Evolutionary conservation across 2,797 vertebrate genomes (phyloP), one percentile per base, ranked within the genome.

Genomic region (Dryobates pubescens): DNA sequence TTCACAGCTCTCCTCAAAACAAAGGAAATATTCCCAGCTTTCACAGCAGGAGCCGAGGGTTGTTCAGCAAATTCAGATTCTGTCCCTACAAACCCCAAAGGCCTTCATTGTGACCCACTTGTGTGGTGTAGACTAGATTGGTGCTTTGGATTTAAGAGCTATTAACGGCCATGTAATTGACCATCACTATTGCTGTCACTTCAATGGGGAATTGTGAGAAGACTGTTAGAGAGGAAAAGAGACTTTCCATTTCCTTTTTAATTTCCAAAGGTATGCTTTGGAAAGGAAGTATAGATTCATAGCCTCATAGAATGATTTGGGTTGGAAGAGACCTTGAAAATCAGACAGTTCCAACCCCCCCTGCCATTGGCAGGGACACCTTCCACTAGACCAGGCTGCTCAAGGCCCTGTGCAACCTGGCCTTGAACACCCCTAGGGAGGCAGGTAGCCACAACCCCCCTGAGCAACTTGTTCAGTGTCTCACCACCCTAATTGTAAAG

Each of bases 61-160:
- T 26, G 8, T 27, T 59, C 29, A 73, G 32, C 43, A 69, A 63
- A 23, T 65, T 71, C 27, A 43, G 27, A 41, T 57, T 61, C 49
- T 57, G 70, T 7, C 20, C 30, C n/a, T 75, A n/a, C 34, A 61
- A 59, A 51, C 27, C 49, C 30, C 22, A 34, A 77, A 68, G 38
- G 26, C 29, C 38, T 36, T 6, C 65, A 24, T 22, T 0, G 1
- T 38, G 62, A 26, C 23, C 7, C 2, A 5, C n/a, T 27, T 78
- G 34, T 43, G 36, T 69, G 68, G 54, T 0, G 5, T 23, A 38
- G 45, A 43, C 26, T 56, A 54, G 9, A 43, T 9, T 0, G 0
- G 26, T 59, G 12, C 10, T 80, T 63, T 29, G n/a, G 16, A 49
- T 71, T 80, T 67, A 41, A 26, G 36, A 75, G 26, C 27, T 67